Evolutionary conservation across 2,797 vertebrate genomes (phyloP).

Genomic region (Hydrolagus colliei): DNA sequence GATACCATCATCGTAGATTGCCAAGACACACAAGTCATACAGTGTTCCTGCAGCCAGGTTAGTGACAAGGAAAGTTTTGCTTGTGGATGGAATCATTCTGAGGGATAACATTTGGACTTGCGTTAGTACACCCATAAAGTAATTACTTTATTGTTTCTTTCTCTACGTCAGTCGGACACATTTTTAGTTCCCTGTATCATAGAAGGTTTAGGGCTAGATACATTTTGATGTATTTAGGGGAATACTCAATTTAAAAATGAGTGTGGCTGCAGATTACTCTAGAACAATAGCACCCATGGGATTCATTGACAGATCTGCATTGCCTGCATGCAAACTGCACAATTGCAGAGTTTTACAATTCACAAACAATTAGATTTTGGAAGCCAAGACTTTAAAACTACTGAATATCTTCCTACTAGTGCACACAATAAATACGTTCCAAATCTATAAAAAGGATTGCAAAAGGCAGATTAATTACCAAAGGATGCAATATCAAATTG

Average conservation of each 20-base stretch:
- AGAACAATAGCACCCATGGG: not conserved
- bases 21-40: slow-evolving; percentile 92
- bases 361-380: slow-evolving; percentile 44
- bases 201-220: not conserved
- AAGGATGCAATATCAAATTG: not conserved
- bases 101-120: slow-evolving; percentile 41
- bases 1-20: slow-evolving; percentile 90
- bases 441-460: not conserved
- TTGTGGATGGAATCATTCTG: slow-evolving; percentile 96
- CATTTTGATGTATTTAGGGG: not conserved
- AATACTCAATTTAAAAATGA: not conserved
- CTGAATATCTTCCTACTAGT: not conserved
- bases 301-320: slow-evolving; percentile 23
- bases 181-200: not conserved
- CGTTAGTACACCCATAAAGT: slow-evolving; percentile 38
- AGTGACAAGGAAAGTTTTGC: slow-evolving; percentile 94
- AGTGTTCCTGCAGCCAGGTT: slow-evolving; percentile 85
- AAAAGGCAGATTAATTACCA: not conserved
- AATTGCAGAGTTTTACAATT: slow-evolving; percentile 34
- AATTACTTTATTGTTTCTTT: not conserved
- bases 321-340: slow-evolving; percentile 33
- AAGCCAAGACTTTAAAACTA: slow-evolving; percentile 33
- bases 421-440: not conserved
- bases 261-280: not conserved
- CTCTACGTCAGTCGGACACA: not conserved